Conservation (phyloP, 2,888 invertebrate genomes). For the Acanthoscelides obtectus region DNA sequence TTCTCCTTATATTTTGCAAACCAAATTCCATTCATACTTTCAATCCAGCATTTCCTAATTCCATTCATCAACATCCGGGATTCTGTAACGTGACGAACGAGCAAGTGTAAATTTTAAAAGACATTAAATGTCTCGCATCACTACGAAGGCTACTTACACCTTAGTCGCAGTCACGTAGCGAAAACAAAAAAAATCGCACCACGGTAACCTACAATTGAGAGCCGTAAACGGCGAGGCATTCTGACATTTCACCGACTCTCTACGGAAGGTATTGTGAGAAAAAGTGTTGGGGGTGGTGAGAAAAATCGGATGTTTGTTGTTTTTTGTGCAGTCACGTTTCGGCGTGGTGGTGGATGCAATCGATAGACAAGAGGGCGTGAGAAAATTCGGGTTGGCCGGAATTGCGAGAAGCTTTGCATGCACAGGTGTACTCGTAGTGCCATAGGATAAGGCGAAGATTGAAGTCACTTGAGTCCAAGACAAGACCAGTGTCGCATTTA, state of each 20-base stretch:
- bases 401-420: neutral
- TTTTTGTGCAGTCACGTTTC: slow-evolving; percentile 23
- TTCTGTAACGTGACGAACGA: neutral
- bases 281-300: slow-evolving; percentile 11
- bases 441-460: too few relatives aligned
- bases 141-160: neutral
- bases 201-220: slow-evolving; percentile 3
- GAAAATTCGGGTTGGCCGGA: neutral
- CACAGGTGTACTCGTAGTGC: neutral
- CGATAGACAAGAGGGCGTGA: neutral
- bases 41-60: too few relatives aligned
- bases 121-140: neutral
- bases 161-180: slow-evolving; percentile 7
- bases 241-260: slow-evolving; percentile 1
- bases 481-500: too few relatives aligned
- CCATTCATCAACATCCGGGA: too few relatives aligned
- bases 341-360: neutral
- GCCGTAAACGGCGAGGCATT: slow-evolving; percentile 4
- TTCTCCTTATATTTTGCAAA: too few relatives aligned
- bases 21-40: too few relatives aligned
- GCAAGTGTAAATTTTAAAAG: neutral
- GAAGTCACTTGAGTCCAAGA: too few relatives aligned
- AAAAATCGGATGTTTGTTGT: slow-evolving; percentile 21
- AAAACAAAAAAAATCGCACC: slow-evolving; percentile 7
- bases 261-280: neutral